Evolutionary conservation across 1,140 invertebrate genomes (phyloP).

Genomic region (Caerostris darwini): DNA sequence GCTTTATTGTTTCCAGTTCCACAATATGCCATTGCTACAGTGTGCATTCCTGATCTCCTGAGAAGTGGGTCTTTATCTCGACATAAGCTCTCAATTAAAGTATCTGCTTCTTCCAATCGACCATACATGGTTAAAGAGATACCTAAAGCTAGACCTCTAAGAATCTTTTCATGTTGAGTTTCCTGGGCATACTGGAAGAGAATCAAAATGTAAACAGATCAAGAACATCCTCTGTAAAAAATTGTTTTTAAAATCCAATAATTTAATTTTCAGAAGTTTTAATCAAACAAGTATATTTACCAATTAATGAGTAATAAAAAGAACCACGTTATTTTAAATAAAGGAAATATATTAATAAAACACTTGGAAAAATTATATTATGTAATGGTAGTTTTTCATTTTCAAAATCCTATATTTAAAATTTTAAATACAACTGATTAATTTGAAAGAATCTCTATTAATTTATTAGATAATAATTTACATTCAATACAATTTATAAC

Average conservation of each 20-base stretch:
- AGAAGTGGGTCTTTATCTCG: conserved; percentile 90
- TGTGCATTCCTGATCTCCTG: conserved; percentile 97
- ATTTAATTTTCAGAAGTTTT: neutral
- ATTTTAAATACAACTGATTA: no score
- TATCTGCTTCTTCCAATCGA: conserved; percentile 96
- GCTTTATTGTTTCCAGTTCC: conserved; percentile 98
- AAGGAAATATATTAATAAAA: no score
- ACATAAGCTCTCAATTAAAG: conserved; percentile 92
- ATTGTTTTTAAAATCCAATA: neutral
- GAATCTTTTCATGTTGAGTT: conserved; percentile 99
- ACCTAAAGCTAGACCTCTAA: conserved; percentile 96
- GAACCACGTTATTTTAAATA: no score
- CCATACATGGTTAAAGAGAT: conserved; percentile 99
- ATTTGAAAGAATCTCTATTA: no score
- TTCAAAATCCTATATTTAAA: no score
- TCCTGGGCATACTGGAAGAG: conserved; percentile 88
- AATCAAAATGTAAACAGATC: neutral
- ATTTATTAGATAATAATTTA: no score
- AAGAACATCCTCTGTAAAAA: neutral
- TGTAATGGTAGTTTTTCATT: no score
- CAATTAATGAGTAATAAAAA: no score
- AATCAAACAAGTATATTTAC: no score
- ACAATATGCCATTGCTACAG: conserved; percentile 98
- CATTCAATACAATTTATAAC: no score
- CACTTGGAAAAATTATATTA: no score